phyloP scores from a whole-genome alignment of 1,140 invertebrate genomes.

The Magallana ariakensis region DNA sequence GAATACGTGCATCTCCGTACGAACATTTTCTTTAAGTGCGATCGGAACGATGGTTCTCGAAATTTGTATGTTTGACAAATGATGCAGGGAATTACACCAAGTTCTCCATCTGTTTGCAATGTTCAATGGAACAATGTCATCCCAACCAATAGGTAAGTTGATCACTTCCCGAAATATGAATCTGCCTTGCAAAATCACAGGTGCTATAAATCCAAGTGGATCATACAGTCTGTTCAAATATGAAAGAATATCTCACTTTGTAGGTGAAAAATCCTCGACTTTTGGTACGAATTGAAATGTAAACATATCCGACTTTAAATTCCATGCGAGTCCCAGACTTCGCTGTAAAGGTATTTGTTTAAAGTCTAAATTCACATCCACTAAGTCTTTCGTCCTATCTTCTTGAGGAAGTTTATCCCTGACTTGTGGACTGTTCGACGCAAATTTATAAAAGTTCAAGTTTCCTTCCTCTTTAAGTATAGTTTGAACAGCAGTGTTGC shows the following conservation, averaged over 20 bases:
- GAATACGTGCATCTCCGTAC: slow-evolving; percentile 47
- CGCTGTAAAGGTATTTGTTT: no score
- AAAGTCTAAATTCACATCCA: neutral
- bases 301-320: neutral
- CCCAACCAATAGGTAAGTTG: slow-evolving; percentile 1
- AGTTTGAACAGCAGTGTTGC: no score
- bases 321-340: neutral
- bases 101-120: neutral
- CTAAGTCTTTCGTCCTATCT: neutral
- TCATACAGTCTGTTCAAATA: slow-evolving; percentile 39
- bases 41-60: neutral
- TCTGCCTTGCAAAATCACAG: slow-evolving; percentile 37
- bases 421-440: neutral
- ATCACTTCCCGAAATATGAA: slow-evolving; percentile 37
- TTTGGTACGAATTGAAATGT: no score
- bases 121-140: neutral
- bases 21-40: slow-evolving; percentile 66
- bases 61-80: neutral
- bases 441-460: neutral
- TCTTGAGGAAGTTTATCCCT: neutral
- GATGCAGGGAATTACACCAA: slow-evolving; percentile 23
- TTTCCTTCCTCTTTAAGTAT: neutral
- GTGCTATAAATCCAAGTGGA: slow-evolving; percentile 3
- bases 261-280: no score
- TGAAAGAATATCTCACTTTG: slow-evolving; percentile 25